Base-by-base conservation (phyloP, 2,113 vertebrate genomes). In the Spermophilus dauricus region DNA sequence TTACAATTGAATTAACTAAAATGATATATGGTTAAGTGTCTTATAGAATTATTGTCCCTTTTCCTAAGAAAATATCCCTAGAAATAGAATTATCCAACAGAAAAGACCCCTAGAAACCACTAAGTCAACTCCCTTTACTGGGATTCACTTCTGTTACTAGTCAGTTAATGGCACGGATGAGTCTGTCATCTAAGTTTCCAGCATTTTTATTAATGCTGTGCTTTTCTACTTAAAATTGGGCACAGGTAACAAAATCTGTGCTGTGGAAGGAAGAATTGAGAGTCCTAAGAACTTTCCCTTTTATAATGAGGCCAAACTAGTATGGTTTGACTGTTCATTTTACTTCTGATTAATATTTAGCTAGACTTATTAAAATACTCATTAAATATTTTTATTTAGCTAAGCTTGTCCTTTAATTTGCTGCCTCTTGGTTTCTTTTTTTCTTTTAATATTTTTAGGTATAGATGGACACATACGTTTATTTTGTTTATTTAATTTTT, bases 101-200 rank as follows among this genome's bases (percentile, higher is more conserved):
- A 81, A 91, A 91, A 39, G 20, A 70, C 39, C 37, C 83, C 37
- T 94, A 53, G 65, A 94, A 95, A 45, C 96, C n/a, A 92, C 61
- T 77, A 81, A 81, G 18, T 91, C 7, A 3, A 17, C 1, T 58
- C 53, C 24, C 56, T 93, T 63, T 93, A 42, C 83, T 93, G 39
- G 61, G 51, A 28, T 82, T 94, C 95, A 63, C 80, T 16, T 37
- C 16, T 1, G 12, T 96, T 58, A 83, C 51, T 61, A 82, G 61
- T 61, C 37, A 81, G 72, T 30, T 13, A 86, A 76, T 22, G 28
- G 5, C 3, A 67, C 34, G 86, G 26, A 2, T 5, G 80, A 16
- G 30, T 94, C 11, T 39, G 28, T 89, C 72, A 58, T 72, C 18
- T 22, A 95, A 7, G 30, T 65, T n/a, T 93, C 61, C 37, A 24